These are phyloP conservation scores for Danio choprae DNA, from an alignment of 2,797 vertebrate species.

Conservation along the genomic window DNA sequence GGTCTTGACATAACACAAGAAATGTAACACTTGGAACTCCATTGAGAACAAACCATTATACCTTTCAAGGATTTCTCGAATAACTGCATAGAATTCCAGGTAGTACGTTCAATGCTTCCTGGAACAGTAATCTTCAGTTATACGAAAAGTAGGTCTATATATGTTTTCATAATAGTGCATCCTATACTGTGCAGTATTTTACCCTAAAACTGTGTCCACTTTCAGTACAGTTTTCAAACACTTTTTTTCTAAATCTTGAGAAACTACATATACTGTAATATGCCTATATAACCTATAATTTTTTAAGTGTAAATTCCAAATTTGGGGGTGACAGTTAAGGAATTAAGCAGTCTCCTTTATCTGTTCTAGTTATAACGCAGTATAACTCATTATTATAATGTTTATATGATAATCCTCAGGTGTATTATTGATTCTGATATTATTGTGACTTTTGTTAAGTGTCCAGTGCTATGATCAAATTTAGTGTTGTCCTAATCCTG, in stretches of 20 bases:
- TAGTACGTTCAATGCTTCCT: not conserved
- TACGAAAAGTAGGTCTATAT: not conserved
- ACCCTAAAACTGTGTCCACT: not conserved
- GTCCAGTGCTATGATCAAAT: not conserved
- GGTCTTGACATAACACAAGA: not conserved
- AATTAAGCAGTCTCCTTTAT: not conserved
- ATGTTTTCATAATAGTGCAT: not conserved
- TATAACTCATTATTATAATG: not conserved
- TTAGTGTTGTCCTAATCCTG: not conserved
- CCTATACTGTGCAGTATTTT: not conserved
- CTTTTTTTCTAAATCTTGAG: too few relatives aligned
- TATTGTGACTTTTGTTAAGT: not conserved
- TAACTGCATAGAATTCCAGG: not conserved
- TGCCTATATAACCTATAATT: too few relatives aligned
- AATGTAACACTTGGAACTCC: not conserved
- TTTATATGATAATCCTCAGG: not conserved
- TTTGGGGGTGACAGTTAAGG: too few relatives aligned
- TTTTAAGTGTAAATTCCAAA: too few relatives aligned
- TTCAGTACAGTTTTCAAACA: too few relatives aligned
- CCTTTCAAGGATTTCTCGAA: conserved; percentile 10
- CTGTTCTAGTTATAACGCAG: not conserved
- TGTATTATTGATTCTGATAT: not conserved
- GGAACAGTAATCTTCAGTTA: not conserved
- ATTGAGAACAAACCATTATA: conserved; percentile 2
- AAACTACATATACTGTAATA: too few relatives aligned